Evolutionary conservation across 2,113 vertebrate genomes (phyloP).

Genomic region (Phyllostomus hastatus): DNA sequence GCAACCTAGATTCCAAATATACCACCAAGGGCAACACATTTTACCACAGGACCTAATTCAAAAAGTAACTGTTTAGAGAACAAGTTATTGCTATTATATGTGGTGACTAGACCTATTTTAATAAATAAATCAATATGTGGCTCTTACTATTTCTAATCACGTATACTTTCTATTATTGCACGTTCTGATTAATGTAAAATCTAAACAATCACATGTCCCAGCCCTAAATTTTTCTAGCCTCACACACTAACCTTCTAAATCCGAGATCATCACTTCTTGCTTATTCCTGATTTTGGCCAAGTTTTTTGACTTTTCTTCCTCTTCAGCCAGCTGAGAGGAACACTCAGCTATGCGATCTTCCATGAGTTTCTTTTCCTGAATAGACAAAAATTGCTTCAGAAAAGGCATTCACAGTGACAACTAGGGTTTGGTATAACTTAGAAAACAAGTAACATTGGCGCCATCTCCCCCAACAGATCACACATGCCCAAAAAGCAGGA

Average conservation of each 20-base stretch:
- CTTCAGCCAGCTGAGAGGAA: slow-evolving; percentile 93
- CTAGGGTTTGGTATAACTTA: background rate
- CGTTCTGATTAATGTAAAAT: background rate
- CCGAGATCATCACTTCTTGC: slow-evolving; percentile 98
- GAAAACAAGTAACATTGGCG: background rate
- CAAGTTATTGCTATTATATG: background rate
- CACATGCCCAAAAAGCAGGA: background rate
- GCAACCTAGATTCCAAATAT: background rate
- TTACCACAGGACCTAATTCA: background rate
- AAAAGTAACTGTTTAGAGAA: background rate
- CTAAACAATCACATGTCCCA: background rate
- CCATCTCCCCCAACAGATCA: background rate
- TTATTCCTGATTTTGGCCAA: slow-evolving; percentile 97
- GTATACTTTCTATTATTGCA: no score
- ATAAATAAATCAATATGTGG: background rate
- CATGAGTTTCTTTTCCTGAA: slow-evolving; percentile 95
- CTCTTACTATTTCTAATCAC: background rate
- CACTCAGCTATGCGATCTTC: slow-evolving; percentile 95
- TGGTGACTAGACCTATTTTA: background rate
- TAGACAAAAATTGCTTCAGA: slow-evolving; percentile 3
- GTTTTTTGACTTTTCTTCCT: slow-evolving; percentile 98
- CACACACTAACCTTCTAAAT: slow-evolving; percentile 91
- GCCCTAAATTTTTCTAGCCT: background rate
- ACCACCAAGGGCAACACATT: background rate
- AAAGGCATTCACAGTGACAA: background rate